Evolutionary conservation across 2,797 vertebrate genomes (phyloP).

Genomic region (Malurus splendens): DNA sequence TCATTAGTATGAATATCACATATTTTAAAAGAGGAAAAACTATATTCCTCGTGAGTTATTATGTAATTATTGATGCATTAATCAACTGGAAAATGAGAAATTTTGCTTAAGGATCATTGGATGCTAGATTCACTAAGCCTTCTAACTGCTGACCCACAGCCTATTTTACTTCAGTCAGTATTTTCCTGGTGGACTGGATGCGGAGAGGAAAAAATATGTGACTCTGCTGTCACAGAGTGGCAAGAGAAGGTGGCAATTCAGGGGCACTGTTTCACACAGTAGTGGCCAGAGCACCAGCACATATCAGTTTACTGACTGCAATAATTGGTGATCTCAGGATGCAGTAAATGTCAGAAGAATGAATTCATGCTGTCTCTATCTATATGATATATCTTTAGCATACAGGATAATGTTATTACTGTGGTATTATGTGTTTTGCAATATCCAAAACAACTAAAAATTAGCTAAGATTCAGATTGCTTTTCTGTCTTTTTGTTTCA

Average conservation of each 20-base stretch:
- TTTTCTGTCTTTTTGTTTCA: constrained; percentile 22
- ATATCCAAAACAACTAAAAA: neutral
- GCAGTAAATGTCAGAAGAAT: neutral
- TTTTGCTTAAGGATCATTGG: neutral
- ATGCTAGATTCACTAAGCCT: neutral
- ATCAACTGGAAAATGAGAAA: neutral
- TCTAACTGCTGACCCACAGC: neutral
- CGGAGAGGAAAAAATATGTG: neutral
- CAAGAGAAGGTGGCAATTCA: neutral
- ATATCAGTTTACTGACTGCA: neutral
- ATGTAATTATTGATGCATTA: neutral
- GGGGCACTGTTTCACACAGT: neutral
- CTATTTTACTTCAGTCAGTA: neutral
- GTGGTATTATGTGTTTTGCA: neutral
- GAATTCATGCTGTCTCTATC: neutral
- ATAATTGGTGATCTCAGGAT: neutral
- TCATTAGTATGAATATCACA: neutral
- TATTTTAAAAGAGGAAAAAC: neutral
- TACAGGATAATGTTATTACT: neutral
- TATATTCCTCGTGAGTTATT: neutral
- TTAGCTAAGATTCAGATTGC: neutral
- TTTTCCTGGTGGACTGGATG: neutral
- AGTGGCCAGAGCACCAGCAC: neutral
- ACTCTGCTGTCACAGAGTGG: neutral
- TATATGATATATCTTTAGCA: neutral